These are phyloP conservation scores for Xanthorhoe designata DNA, from an alignment of 2,888 invertebrate genomes.

Conservation along the genomic window DNA sequence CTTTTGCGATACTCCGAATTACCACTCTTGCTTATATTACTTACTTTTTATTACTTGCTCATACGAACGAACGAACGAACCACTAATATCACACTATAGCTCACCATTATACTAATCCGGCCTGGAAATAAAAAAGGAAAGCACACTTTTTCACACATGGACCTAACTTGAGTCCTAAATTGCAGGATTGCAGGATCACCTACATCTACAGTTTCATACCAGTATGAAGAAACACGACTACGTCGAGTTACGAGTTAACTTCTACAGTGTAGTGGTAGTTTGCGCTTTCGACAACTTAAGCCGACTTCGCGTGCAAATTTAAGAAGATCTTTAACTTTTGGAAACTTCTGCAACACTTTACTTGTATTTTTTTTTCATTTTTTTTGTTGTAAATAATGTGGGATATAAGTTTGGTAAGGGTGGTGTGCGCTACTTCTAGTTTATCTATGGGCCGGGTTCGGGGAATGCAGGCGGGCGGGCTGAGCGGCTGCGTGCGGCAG, in stretches of 20 bases:
- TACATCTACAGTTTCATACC: not conserved
- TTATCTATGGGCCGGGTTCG: conserved; percentile 34
- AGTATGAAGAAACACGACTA: not conserved
- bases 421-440: conserved; percentile 20
- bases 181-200: not conserved
- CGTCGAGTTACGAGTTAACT: not conserved
- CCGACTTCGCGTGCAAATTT: not conserved
- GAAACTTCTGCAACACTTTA: not conserved
- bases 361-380: not conserved
- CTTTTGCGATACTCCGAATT: too few relatives aligned
- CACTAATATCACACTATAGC: too few relatives aligned
- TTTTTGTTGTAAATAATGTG: not conserved
- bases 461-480: conserved; percentile 51
- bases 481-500: conserved; percentile 68
- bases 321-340: not conserved
- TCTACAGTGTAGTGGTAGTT: not conserved
- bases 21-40: too few relatives aligned
- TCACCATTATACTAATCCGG: too few relatives aligned
- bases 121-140: not conserved
- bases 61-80: too few relatives aligned
- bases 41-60: too few relatives aligned
- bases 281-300: not conserved
- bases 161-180: not conserved
- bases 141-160: too few relatives aligned
- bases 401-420: conserved; percentile 1